These are phyloP conservation scores for Drosophila eugracilis DNA, from an alignment of 1,140 invertebrate species.

Conservation along the genomic window DNA sequence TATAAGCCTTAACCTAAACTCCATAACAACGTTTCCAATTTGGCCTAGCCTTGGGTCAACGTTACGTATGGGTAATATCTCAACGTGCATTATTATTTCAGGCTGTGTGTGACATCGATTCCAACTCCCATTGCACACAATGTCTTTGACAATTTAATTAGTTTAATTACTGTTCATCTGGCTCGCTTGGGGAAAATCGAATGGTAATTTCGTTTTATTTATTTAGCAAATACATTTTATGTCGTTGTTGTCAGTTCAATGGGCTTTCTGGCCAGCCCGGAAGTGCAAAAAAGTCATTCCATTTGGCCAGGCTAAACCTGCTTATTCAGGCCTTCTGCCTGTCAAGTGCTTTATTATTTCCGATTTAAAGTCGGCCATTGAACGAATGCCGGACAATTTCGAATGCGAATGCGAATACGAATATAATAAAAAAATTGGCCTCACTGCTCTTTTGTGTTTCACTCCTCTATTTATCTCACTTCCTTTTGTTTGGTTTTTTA, in stretches of 20 bases:
- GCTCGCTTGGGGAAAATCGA: conserved; percentile 4
- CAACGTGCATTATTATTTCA: conserved; percentile 21
- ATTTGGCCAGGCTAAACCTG: conserved; percentile 27
- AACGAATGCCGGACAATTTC: conserved; percentile 27
- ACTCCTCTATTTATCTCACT: conserved; percentile 30
- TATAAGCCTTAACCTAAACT: conserved; percentile 24
- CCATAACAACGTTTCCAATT: conserved; percentile 16
- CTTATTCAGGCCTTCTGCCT: conserved; percentile 35
- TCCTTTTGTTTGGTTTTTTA: conserved; percentile 38
- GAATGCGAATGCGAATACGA: too few relatives aligned
- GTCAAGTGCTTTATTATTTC: conserved; percentile 47
- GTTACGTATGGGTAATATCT: conserved; percentile 40
- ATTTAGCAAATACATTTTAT: conserved; percentile 13
- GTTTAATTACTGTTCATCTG: conserved; percentile 32
- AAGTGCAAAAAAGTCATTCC: conserved; percentile 19
- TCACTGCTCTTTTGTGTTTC: conserved; percentile 37
- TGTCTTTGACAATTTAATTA: conserved; percentile 48
- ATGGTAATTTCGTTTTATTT: conserved; percentile 20
- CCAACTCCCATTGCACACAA: conserved; percentile 6
- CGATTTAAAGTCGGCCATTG: conserved; percentile 40
- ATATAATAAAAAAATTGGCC: conserved; percentile 18
- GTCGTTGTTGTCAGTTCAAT: conserved; percentile 2
- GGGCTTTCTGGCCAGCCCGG: background rate
- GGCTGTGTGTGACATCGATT: background rate
- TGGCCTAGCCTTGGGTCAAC: conserved; percentile 9